These are phyloP conservation scores for Mormyrus hasselquistii DNA, from an alignment of 2,797 vertebrate genomes.

Conservation along the genomic window DNA sequence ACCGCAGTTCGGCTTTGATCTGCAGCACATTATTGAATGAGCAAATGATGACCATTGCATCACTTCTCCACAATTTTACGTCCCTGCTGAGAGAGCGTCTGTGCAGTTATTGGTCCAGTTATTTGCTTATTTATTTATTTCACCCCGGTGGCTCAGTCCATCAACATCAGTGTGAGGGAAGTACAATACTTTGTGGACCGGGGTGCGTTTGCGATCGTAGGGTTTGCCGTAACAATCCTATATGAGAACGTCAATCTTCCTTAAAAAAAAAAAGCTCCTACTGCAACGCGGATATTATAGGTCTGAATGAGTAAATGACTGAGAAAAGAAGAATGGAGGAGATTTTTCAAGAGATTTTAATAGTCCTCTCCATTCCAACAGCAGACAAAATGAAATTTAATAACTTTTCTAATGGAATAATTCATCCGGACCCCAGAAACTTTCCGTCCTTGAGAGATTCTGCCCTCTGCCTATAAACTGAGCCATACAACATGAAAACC, in stretches of 20 bases:
- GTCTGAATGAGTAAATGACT: neutral
- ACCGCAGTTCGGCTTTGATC: neutral
- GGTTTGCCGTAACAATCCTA: neutral
- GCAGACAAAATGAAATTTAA: neutral
- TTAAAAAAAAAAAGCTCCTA: neutral
- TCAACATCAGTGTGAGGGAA: constrained; percentile 1
- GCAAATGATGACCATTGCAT: neutral
- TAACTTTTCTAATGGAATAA: neutral
- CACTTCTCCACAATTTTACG: neutral
- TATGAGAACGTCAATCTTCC: neutral
- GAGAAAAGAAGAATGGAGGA: neutral
- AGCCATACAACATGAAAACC: neutral
- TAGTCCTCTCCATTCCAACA: neutral
- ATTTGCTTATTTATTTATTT: constrained; percentile 15
- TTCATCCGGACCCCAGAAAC: neutral
- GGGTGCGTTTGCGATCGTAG: neutral
- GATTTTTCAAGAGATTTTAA: neutral
- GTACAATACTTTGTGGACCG: neutral
- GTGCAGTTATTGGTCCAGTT: constrained; percentile 16
- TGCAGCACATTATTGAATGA: neutral
- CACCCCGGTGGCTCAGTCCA: neutral
- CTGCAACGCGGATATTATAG: neutral
- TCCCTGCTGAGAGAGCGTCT: neutral
- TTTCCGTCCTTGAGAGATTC: neutral
- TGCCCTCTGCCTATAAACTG: neutral